phyloP scores from a whole-genome alignment of 2,888 invertebrate species.

The Machimus rusticus region DNA sequence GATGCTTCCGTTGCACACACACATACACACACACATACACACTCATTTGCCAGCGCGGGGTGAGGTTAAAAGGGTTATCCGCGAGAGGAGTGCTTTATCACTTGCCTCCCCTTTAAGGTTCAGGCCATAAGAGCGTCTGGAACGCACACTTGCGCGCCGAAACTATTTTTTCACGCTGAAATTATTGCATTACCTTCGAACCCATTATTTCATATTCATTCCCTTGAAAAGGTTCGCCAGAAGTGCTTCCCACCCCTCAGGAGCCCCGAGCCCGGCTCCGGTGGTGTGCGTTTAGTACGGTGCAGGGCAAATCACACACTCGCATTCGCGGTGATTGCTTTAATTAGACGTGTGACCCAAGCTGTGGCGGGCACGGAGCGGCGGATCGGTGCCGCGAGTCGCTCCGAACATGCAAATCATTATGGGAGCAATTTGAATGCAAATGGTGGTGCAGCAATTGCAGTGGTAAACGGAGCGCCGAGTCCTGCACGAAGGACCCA shows the following conservation, averaged over 20 bases:
- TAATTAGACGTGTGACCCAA: constrained; percentile 5
- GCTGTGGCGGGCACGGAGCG: neutral
- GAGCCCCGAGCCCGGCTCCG: neutral
- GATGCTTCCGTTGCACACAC: constrained; percentile 10
- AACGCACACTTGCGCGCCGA: neutral
- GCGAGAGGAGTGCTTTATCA: neutral
- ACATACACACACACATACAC: neutral
- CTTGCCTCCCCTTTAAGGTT: neutral
- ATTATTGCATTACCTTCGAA: constrained; percentile 24
- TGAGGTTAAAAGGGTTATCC: neutral
- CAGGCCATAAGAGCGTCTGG: neutral
- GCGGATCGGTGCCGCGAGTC: neutral
- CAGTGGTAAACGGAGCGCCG: neutral
- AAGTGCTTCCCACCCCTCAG: neutral
- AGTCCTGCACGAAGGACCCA: neutral
- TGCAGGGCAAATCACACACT: neutral
- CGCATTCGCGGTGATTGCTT: neutral
- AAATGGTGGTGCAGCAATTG: constrained; percentile 25
- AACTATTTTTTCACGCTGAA: constrained; percentile 30
- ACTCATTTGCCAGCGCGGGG: neutral
- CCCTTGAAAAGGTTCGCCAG: neutral
- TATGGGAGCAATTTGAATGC: constrained; percentile 33
- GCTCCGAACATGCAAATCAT: constrained; percentile 1
- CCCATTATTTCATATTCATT: constrained; percentile 20
- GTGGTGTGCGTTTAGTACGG: neutral